These are phyloP conservation scores for Nezara viridula DNA, from an alignment of 2,888 invertebrate species.

Conservation along the genomic window DNA sequence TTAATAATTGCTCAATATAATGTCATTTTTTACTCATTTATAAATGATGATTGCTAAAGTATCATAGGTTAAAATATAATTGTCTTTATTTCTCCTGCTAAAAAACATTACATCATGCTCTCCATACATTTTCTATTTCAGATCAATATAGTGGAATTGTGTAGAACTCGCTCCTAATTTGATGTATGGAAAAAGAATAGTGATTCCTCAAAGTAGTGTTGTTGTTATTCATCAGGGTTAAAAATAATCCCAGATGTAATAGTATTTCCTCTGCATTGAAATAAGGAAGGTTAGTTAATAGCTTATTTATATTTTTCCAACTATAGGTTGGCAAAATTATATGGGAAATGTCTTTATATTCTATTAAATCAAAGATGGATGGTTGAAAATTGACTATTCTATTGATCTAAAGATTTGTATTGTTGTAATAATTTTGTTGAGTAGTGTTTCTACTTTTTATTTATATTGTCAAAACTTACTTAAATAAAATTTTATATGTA, in stretches of 20 bases:
- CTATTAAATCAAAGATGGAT: no score
- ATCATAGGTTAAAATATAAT: not conserved
- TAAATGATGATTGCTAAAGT: not conserved
- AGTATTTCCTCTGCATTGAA: not conserved
- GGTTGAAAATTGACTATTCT: no score
- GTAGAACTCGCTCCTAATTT: not conserved
- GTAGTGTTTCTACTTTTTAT: not conserved
- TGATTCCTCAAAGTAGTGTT: not conserved
- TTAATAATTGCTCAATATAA: no score
- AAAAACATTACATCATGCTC: not conserved
- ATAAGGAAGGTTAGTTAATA: constrained; percentile 27
- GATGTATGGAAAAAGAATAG: not conserved
- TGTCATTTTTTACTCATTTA: not conserved
- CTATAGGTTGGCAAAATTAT: not conserved
- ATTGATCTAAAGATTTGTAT: not conserved
- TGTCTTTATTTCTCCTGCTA: not conserved
- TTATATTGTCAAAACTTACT: not conserved
- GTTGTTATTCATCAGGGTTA: not conserved
- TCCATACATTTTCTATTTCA: constrained; percentile 16
- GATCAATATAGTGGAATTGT: not conserved
- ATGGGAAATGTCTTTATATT: no score
- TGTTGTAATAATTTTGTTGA: not conserved
- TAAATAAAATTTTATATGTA: no score
- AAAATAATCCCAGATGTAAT: not conserved
- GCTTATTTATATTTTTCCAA: not conserved